Base-by-base conservation (phyloP, 2,113 vertebrate genomes). In the Esox niger region DNA sequence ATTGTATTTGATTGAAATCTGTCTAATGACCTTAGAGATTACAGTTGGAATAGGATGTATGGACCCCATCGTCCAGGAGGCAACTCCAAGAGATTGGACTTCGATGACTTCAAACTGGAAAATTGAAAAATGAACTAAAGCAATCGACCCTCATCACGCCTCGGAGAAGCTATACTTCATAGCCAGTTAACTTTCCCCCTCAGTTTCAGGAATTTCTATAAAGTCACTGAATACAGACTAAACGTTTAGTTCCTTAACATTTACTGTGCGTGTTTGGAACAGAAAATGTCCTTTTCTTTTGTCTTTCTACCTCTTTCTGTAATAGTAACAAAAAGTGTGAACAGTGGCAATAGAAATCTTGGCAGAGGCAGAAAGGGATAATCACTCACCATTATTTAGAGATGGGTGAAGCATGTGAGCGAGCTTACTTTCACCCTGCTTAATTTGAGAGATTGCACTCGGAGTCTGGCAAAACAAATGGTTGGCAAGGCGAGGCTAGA, bases 91-190 rank as follows among this genome's bases (percentile, higher is more conserved):
- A 83, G 78, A 88, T 87, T 86, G 82, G 76, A 74, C 62, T 62
- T 67, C 76, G 79, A 87, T 86, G 75, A 77, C 73, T 81, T 86
- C 67, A 71, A 79, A 81, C 59, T 77, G 79, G 79, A 85, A 87
- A 88, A 90, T 87, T 79, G 84, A 79, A 90, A 90, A 91, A 82
- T 86, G 79, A 88, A 86, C 79, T 61, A n/a, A 69, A 75, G 74
- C 71, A 81, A 85, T 83, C 7, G 76, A 90, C 79, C 83, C 70
- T 56, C 69, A 2, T 32, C 65, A 78, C 65, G 64, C 66, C 71
- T 78, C 64, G 38, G 32, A 69, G 58, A 69, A 47, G 55, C 11
- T 52, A 6, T 7, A 52, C 31, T 31, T 67, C 68, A 71, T 20
- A 15, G 20, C 64, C 60, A 38, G 70, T 66, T 64, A 68, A 76